These are phyloP conservation scores for Saxidomus purpurata DNA, from an alignment of 1,140 invertebrate species.

Conservation along the genomic window DNA sequence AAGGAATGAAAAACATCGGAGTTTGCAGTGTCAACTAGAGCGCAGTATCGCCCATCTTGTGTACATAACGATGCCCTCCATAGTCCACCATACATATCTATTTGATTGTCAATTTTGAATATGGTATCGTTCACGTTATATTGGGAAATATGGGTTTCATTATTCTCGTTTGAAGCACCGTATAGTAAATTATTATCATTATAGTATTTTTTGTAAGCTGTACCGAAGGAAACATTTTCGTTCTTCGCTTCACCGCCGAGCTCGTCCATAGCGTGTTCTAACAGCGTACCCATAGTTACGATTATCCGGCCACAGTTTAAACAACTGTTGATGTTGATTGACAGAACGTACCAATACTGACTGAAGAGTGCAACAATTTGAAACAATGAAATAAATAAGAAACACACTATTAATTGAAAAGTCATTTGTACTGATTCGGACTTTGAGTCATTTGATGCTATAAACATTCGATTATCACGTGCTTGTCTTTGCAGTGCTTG, in stretches of 20 bases:
- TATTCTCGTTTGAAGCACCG: too few relatives aligned
- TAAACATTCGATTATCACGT: too few relatives aligned
- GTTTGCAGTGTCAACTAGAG: neutral
- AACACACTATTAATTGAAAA: neutral
- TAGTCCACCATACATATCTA: neutral
- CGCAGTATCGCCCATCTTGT: neutral
- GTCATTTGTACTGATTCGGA: neutral
- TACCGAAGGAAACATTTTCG: neutral
- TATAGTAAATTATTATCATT: too few relatives aligned
- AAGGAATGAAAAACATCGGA: neutral
- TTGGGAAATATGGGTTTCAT: too few relatives aligned
- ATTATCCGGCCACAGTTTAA: slow-evolving; percentile 7
- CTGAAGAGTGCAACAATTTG: neutral
- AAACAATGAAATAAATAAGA: neutral
- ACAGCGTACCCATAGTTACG: neutral
- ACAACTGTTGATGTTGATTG: neutral
- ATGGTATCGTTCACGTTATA: neutral
- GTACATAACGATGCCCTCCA: neutral
- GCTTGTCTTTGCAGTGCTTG: too few relatives aligned
- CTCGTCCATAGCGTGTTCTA: neutral
- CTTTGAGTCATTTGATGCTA: neutral
- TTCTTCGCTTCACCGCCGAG: neutral
- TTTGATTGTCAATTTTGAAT: slow-evolving; percentile 13
- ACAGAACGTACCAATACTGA: neutral
- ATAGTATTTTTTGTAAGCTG: too few relatives aligned